Base-by-base conservation (phyloP, 2,888 invertebrate species). In the Tetropium fuscum region DNA sequence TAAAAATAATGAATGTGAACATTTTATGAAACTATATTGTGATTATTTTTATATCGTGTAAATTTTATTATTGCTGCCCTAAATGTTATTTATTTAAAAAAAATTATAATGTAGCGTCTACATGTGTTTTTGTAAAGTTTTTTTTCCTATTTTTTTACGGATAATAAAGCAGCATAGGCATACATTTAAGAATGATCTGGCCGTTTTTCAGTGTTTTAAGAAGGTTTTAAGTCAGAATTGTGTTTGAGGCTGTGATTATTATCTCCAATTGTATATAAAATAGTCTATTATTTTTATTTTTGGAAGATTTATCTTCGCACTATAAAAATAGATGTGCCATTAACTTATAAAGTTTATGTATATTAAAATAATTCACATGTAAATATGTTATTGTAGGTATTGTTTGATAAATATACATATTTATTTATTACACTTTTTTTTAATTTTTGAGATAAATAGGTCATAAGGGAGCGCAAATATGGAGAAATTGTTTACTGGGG, bases 181-280 rank as follows among this genome's bases (percentile, higher is more conserved):
- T 56, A 48, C 20, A 48, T 48, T 48, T 48, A 48, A 22, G 48
- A 36, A 20, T 36, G 48, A 48, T 48, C 48, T 36, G 36, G 22
- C 34, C 32, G 56, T 58, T 57, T 61, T 56, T 49, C 54, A 57
- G 53, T 48, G 61, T 51, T 65, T 59, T 58, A 41, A 59, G 56
- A 58, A 59, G 59, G 63, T 66, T 62, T 58, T 56, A 60, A 66
- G 71, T 69, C 69, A 70, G 69, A 71, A 67, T 71, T 70, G 68
- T 71, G 74, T 74, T 72, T 68, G 74, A 75, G 78, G 76, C 77
- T 78, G 76, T 77, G 77, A 78, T 74, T 72, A 74, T 73, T 73
- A 71, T 75, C 75, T 74, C 72, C 67, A 70, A 64, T 68, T 69
- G 68, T 68, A 65, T 65, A 69, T 65, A 68, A 63, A 65, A 63